Percentiles rank a stretch among this genome's conserved stretches.
These are phyloP conservation scores for Pyrgus malvae DNA, from an alignment of 2,888 invertebrate species.

Conservation along the genomic window DNA sequence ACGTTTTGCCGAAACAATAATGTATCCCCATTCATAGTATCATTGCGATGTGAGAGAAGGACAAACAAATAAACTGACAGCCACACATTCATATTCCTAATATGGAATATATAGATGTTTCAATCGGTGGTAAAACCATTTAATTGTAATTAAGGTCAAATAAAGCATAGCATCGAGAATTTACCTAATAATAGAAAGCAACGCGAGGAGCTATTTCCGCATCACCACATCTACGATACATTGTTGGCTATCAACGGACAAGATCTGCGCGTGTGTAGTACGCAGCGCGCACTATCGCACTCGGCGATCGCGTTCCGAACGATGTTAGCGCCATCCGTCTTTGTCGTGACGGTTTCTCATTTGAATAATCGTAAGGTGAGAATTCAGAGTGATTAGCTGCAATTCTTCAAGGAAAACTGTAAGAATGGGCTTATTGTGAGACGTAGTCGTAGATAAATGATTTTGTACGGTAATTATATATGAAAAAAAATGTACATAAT, in stretches of 20 bases:
- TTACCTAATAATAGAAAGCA: slow-evolving; percentile 36
- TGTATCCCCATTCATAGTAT: too few relatives aligned
- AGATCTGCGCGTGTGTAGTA: slow-evolving; percentile 77
- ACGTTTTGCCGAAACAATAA: too few relatives aligned
- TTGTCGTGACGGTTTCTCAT: slow-evolving; percentile 79
- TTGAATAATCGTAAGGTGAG: slow-evolving; percentile 81
- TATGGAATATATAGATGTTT: too few relatives aligned
- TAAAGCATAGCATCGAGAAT: slow-evolving; percentile 7
- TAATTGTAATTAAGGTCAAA: slow-evolving; percentile 5
- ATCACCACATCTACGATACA: slow-evolving; percentile 78
- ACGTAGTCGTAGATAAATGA: too few relatives aligned
- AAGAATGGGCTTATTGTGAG: too few relatives aligned
- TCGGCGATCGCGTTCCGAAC: slow-evolving; percentile 65
- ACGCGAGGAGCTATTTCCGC: slow-evolving; percentile 71
- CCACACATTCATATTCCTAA: too few relatives aligned
- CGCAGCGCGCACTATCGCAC: slow-evolving; percentile 66
- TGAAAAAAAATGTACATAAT: too few relatives aligned
- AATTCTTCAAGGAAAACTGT: slow-evolving; percentile 44
- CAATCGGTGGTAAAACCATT: slow-evolving; percentile 1
- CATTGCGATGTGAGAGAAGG: too few relatives aligned
- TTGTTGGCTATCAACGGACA: slow-evolving; percentile 70
- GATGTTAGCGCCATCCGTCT: slow-evolving; percentile 81
- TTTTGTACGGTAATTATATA: too few relatives aligned
- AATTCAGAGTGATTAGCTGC: slow-evolving; percentile 73
- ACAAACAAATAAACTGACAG: too few relatives aligned